These are phyloP conservation scores for Synergus gifuensis DNA, from an alignment of 2,888 invertebrate genomes.

Conservation along the genomic window DNA sequence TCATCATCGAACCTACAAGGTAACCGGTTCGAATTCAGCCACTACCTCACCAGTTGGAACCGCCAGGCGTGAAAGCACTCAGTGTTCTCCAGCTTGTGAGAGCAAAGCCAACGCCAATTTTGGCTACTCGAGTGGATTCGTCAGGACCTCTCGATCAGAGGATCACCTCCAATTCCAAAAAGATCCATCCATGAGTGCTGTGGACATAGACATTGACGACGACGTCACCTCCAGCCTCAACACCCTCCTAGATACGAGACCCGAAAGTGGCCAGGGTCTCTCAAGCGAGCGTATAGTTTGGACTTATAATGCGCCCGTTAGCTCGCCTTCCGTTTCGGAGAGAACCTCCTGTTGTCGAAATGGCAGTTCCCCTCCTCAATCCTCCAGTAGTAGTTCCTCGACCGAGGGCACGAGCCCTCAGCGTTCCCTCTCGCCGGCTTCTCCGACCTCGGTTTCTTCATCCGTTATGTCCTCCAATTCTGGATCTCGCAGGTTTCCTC, in stretches of 20 bases:
- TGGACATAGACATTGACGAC: constrained; percentile 95
- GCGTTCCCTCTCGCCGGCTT: constrained; percentile 86
- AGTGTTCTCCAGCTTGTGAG: constrained; percentile 49
- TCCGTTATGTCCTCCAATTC: constrained; percentile 91
- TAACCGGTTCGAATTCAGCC: constrained; percentile 78
- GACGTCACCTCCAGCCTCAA: constrained; percentile 96
- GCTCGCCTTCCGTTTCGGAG: constrained; percentile 80
- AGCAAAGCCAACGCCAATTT: constrained; percentile 61
- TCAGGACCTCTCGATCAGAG: constrained; percentile 94
- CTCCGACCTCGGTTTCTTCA: constrained; percentile 92
- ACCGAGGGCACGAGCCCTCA: constrained; percentile 75
- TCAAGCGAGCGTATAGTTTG: constrained; percentile 87
- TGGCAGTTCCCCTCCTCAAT: constrained; percentile 80
- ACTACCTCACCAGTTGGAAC: constrained; percentile 80
- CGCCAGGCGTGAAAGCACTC: constrained; percentile 78
- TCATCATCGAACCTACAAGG: constrained; percentile 79
- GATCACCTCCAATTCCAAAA: constrained; percentile 93
- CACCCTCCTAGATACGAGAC: constrained; percentile 90
- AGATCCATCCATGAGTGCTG: constrained; percentile 88
- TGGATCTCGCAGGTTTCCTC: constrained; percentile 83
- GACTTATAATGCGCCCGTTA: constrained; percentile 94
- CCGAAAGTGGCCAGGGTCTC: constrained; percentile 80
- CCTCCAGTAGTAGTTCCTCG: constrained; percentile 65
- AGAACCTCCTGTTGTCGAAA: constrained; percentile 81
- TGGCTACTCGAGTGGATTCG: constrained; percentile 80